Conservation (phyloP, 2,797 vertebrate genomes). For the Rousettus madagascariensis region DNA sequence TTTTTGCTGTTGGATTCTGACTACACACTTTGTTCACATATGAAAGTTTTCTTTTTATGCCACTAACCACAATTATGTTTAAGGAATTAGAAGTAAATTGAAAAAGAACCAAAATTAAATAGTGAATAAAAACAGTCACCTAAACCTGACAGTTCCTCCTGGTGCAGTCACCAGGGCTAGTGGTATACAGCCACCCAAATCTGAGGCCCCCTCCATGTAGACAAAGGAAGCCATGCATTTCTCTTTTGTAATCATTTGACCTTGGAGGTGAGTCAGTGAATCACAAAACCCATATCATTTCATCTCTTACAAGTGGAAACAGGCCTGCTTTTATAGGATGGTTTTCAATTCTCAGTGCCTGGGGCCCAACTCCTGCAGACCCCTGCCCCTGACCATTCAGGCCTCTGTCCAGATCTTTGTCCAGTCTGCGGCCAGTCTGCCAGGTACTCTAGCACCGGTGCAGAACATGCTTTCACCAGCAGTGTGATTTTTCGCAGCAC, state of each 20-base stretch:
- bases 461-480: not conserved
- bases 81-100: not conserved
- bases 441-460: not conserved
- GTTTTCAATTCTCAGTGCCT: not conserved
- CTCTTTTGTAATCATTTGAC: not conserved
- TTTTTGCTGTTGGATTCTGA: not conserved
- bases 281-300: not conserved
- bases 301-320: conserved; percentile 42
- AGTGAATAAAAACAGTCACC: not conserved
- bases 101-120: not conserved
- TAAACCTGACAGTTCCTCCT: not conserved
- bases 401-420: not conserved
- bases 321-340: conserved; percentile 20
- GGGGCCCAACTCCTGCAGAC: not conserved
- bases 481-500: not conserved
- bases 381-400: not conserved
- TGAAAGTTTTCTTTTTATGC: not conserved
- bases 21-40: not conserved
- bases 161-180: not conserved
- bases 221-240: not conserved
- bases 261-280: conserved; percentile 25
- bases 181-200: not conserved
- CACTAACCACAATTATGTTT: not conserved
- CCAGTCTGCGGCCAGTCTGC: not conserved
- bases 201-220: not conserved